phyloP scores from a whole-genome alignment of 2,113 vertebrate species.

The Mystacornis crossleyi region DNA sequence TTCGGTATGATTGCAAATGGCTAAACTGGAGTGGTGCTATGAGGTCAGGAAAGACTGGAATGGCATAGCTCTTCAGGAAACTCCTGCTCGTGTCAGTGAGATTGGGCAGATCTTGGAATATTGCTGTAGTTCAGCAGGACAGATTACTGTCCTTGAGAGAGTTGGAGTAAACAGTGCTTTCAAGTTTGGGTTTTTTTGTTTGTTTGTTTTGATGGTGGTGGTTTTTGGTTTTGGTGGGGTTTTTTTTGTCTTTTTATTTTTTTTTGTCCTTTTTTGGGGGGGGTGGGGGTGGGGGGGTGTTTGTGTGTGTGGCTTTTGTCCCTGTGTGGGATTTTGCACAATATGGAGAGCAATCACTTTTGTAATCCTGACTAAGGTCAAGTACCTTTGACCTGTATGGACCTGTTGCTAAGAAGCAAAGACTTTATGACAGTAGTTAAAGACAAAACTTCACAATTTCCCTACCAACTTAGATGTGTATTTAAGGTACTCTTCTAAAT shows the following conservation, averaged over 20 bases:
- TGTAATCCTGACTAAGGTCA: conserved; percentile 7
- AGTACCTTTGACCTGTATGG: neutral
- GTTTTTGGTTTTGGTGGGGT: too few relatives aligned
- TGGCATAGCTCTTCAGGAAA: neutral
- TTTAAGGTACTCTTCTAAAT: neutral
- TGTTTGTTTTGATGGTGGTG: too few relatives aligned
- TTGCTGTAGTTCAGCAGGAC: neutral
- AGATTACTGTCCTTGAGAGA: neutral
- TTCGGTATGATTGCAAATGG: neutral
- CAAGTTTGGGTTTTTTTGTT: neutral
- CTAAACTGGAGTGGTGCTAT: neutral
- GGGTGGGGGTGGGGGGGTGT: too few relatives aligned
- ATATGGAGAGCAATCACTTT: neutral
- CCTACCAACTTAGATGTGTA: neutral
- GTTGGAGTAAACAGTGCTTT: neutral
- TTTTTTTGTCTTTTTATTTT: neutral
- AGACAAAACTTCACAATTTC: neutral
- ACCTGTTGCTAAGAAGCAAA: neutral
- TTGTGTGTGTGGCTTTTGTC: neutral
- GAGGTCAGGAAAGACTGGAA: neutral
- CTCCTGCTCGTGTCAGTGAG: neutral
- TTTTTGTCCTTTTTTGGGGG: too few relatives aligned
- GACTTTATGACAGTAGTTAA: neutral
- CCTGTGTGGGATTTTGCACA: neutral
- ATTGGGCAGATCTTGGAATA: neutral